Evolutionary conservation across 2,113 vertebrate species (phyloP).

Genomic region (Pristiophorus japonicus): DNA sequence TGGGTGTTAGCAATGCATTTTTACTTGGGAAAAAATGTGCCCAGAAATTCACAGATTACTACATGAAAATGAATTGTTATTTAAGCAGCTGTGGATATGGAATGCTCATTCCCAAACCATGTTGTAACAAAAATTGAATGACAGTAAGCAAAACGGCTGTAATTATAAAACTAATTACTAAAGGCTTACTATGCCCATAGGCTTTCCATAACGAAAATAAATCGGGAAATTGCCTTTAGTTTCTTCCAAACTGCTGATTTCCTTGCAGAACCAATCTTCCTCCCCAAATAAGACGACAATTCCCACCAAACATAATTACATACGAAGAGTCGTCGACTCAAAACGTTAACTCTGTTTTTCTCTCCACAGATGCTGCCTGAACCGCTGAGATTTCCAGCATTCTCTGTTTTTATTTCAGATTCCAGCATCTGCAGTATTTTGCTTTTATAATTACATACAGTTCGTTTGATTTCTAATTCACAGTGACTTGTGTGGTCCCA

Average conservation of each 20-base stretch:
- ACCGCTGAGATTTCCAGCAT: too few relatives aligned
- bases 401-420: too few relatives aligned
- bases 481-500: not conserved
- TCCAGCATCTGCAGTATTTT: too few relatives aligned
- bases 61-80: constrained; percentile 80
- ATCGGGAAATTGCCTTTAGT: constrained; percentile 99
- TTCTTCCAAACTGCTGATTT: constrained; percentile 46
- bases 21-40: not conserved
- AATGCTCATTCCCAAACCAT: constrained; percentile 90
- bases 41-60: constrained; percentile 47
- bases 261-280: not conserved
- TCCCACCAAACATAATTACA: not conserved
- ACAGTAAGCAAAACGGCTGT: constrained; percentile 97
- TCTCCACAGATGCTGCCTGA: too few relatives aligned
- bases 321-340: too few relatives aligned
- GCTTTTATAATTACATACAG: too few relatives aligned
- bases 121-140: constrained; percentile 95
- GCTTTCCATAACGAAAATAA: constrained; percentile 99
- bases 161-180: constrained; percentile 99
- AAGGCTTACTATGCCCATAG: constrained; percentile 98
- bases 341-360: too few relatives aligned
- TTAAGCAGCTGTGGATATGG: constrained; percentile 91
- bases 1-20: not conserved
- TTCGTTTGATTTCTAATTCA: not conserved
- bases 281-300: not conserved